phyloP scores from a whole-genome alignment of 2,888 invertebrate genomes.

The Dicycla oo region DNA sequence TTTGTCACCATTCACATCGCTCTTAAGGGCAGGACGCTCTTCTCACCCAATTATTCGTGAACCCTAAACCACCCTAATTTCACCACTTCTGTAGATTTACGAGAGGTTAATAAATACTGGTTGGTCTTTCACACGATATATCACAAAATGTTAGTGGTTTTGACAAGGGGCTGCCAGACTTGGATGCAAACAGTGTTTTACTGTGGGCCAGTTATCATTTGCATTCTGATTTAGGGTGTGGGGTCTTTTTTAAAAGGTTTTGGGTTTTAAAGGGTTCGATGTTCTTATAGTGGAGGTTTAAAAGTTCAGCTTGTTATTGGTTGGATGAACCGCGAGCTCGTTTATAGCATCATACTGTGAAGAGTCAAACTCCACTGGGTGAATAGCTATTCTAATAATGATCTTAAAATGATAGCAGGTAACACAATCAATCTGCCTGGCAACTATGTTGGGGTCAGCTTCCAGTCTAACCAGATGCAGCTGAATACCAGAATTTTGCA shows the following conservation, averaged over 20 bases:
- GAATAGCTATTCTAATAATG: no score
- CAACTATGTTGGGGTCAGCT: no score
- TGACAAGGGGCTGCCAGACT: conserved; percentile 76
- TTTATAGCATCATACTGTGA: background rate
- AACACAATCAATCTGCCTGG: no score
- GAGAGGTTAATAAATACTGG: conserved; percentile 59
- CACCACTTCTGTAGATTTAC: conserved; percentile 35
- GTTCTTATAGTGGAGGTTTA: background rate
- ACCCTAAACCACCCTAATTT: conserved; percentile 47
- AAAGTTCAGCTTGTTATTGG: background rate
- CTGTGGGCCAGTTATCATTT: conserved; percentile 59
- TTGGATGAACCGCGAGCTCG: background rate
- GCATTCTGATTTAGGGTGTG: conserved; percentile 62
- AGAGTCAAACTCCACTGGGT: no score
- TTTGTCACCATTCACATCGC: conserved; percentile 40
- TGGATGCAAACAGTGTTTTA: conserved; percentile 62
- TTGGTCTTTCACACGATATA: conserved; percentile 70
- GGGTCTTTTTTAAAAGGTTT: conserved; percentile 33
- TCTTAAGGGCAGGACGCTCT: conserved; percentile 41
- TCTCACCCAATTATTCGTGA: conserved; percentile 48
- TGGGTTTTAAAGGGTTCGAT: conserved; percentile 6
- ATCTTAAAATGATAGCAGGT: no score
- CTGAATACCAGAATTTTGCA: no score
- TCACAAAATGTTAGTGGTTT: conserved; percentile 76
- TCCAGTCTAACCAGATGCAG: no score